Evolutionary conservation across 2,888 invertebrate species (phyloP).

Genomic region (Caenorhabditis panamensis): DNA sequence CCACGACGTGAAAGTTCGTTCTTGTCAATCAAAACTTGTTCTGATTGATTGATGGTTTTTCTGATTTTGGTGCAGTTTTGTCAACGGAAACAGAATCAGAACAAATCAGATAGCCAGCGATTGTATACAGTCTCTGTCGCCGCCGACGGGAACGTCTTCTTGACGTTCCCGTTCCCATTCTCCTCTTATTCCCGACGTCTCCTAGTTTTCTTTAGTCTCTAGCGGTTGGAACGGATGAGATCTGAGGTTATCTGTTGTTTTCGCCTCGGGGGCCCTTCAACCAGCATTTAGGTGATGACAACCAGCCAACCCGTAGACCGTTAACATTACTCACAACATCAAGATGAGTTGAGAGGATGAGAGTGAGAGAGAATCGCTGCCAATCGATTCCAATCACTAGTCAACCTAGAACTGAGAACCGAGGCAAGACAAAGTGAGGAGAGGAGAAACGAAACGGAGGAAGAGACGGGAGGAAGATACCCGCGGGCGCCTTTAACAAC

Average conservation of each 20-base stretch:
- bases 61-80: neutral
- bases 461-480: conserved; percentile 49
- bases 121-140: neutral
- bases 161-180: conserved; percentile 10
- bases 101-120: conserved; percentile 7
- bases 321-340: conserved; percentile 59
- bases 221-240: conserved; percentile 18
- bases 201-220: neutral
- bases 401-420: conserved; percentile 32
- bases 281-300: conserved; percentile 56
- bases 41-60: conserved; percentile 8
- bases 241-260: conserved; percentile 54
- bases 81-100: neutral
- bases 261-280: conserved; percentile 22
- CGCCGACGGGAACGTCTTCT: neutral
- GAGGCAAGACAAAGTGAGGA: conserved; percentile 43
- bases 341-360: conserved; percentile 31
- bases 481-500: conserved; percentile 59
- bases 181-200: neutral
- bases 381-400: conserved; percentile 63
- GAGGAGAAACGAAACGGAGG: conserved; percentile 34
- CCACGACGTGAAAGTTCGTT: neutral
- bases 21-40: neutral
- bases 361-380: conserved; percentile 5
- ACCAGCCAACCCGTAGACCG: conserved; percentile 43